Evolutionary conservation across 2,797 vertebrate species (phyloP).

Genomic region (Cyclura pinguis): DNA sequence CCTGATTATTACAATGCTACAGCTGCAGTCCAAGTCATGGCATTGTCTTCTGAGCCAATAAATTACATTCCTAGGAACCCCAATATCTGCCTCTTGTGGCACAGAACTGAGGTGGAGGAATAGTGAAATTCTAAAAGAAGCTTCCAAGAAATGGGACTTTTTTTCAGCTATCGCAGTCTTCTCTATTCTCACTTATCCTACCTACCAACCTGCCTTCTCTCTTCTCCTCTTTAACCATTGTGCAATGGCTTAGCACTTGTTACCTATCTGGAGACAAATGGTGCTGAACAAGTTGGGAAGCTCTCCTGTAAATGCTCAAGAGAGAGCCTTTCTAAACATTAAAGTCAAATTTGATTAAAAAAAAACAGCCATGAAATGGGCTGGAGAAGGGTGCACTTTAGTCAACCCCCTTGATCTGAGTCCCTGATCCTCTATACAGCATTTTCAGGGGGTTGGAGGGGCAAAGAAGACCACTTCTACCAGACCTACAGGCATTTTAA

Average conservation of each 20-base stretch:
- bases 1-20: not conserved
- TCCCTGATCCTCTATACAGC: not conserved
- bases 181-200: not conserved
- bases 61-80: not conserved
- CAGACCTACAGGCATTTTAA: too few species aligned
- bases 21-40: not conserved
- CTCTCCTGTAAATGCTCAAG: not conserved
- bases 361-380: not conserved
- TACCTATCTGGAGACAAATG: not conserved
- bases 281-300: not conserved
- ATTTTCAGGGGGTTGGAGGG: not conserved
- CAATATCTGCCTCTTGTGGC: not conserved
- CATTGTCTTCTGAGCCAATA: not conserved
- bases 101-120: too few species aligned
- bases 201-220: not conserved
- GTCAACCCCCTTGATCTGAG: not conserved
- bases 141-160: not conserved
- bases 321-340: not conserved
- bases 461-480: not conserved
- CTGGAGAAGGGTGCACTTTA: not conserved
- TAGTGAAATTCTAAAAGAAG: not conserved
- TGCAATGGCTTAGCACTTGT: not conserved
- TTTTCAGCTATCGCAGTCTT: not conserved
- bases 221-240: not conserved
- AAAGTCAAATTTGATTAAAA: not conserved